These are phyloP conservation scores for Sebastes itinus DNA, from an alignment of 2,797 vertebrate species.

Conservation along the genomic window DNA sequence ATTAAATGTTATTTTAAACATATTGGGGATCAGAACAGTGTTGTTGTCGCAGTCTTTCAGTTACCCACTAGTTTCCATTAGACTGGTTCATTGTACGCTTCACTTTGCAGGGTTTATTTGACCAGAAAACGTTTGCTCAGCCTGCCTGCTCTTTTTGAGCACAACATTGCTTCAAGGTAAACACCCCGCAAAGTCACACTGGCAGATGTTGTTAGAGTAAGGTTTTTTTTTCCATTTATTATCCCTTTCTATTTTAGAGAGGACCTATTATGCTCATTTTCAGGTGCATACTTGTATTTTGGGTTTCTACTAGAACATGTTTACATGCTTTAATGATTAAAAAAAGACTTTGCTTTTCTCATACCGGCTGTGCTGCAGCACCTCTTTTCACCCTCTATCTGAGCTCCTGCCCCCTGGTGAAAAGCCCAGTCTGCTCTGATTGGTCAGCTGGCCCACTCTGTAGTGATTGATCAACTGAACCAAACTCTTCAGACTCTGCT, in stretches of 20 bases:
- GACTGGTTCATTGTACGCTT: neutral
- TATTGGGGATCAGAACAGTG: neutral
- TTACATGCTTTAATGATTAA: no score
- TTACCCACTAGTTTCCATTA: neutral
- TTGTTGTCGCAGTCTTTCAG: neutral
- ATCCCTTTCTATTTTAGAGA: neutral
- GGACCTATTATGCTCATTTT: no score
- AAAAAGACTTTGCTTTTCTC: no score
- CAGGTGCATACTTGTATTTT: no score
- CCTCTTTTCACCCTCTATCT: no score
- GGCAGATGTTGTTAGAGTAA: neutral
- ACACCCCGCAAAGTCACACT: neutral
- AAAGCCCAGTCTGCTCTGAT: neutral
- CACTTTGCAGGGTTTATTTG: neutral
- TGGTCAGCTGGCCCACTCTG: no score
- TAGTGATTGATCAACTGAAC: no score
- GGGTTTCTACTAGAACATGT: no score
- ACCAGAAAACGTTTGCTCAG: neutral
- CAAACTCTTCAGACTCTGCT: no score
- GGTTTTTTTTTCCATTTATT: neutral
- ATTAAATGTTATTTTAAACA: slow-evolving; percentile 18
- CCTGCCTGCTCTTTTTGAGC: neutral
- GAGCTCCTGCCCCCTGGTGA: neutral
- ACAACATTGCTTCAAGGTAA: neutral
- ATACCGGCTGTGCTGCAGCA: no score